These are phyloP conservation scores for Lampropteryx suffumata DNA, from an alignment of 2,888 invertebrate species.

Conservation along the genomic window DNA sequence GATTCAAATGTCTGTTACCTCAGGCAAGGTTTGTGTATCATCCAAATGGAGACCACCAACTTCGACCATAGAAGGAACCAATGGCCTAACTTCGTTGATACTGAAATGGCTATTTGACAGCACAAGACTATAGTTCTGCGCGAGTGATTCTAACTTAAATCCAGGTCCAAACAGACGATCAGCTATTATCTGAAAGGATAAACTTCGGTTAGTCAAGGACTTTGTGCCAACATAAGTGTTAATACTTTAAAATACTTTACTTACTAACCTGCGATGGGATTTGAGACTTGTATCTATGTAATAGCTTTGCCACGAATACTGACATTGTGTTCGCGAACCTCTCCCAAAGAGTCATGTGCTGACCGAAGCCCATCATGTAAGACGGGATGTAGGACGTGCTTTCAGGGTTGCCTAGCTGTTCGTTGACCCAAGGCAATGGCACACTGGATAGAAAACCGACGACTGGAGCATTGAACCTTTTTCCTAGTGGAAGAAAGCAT, in stretches of 20 bases:
- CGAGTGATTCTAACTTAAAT: constrained; percentile 66
- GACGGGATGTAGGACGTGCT: constrained; percentile 82
- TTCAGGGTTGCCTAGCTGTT: constrained; percentile 81
- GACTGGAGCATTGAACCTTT: constrained; percentile 77
- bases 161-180: constrained; percentile 77
- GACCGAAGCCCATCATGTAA: constrained; percentile 77
- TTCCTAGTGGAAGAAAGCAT: constrained; percentile 81
- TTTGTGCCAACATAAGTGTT: background rate
- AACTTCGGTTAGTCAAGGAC: background rate
- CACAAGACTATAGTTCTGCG: constrained; percentile 78
- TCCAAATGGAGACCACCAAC: constrained; percentile 82
- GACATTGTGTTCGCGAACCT: constrained; percentile 73
- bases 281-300: constrained; percentile 69
- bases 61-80: constrained; percentile 80
- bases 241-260: constrained; percentile 38
- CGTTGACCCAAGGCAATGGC: constrained; percentile 81
- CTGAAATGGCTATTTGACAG: constrained; percentile 82
- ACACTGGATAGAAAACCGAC: constrained; percentile 80
- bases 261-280: constrained; percentile 67
- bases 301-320: constrained; percentile 62
- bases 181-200: constrained; percentile 61
- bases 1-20: constrained; percentile 52
- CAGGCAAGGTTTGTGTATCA: constrained; percentile 64
- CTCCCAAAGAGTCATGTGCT: constrained; percentile 75
- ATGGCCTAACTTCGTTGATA: constrained; percentile 79